Base-by-base conservation (phyloP, 2,113 vertebrate genomes). In the Microtus pennsylvanicus region DNA sequence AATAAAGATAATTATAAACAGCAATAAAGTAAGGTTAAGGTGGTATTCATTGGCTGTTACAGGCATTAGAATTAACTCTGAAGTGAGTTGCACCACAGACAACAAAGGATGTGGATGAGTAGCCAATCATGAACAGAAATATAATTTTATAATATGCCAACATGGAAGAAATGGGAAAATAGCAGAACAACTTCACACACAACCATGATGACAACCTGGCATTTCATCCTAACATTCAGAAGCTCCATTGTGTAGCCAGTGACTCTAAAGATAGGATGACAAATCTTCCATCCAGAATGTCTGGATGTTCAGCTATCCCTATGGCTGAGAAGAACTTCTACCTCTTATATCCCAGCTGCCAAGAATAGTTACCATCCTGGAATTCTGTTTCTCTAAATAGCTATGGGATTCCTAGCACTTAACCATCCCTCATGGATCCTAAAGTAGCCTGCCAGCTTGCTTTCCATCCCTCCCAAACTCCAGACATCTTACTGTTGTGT, bases 1-100 rank as follows among this genome's bases (percentile, higher is more conserved):
- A 97, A 96, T 97, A 95, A 97, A 94, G 55, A 93, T 97, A 95
- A 97, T 96, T 97, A 93, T 95, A 96, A 97, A 93, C 90, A 97
- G 89, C 75, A 94, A 96, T 77, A 90, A 85, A 74, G 50, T 82
- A 58, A 72, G 45, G 75, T 76, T 83, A 87, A 92, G 70, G 26
- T 5, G 58, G 9, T 78, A 13, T 88, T 24, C 63, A 88, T 70
- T 94, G 22, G 92, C 90, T 94, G 33, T 61, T 89, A 47, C 16
- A 78, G 77, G 38, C 93, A 94, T 69, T 35, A 65, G 45, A 90
- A 87, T 82, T 85, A 81, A 83, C 83, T 75, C n/a, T 81, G 47
- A 90, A 85, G 55, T 85, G 74, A 86, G 80, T 83, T 94, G 82
- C 63, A 67, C 75, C 38, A 89, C 89, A 96, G 82, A 94, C 70